Evolutionary conservation across 2,888 invertebrate species (phyloP).

Genomic region (Cylindroiulus punctatus): DNA sequence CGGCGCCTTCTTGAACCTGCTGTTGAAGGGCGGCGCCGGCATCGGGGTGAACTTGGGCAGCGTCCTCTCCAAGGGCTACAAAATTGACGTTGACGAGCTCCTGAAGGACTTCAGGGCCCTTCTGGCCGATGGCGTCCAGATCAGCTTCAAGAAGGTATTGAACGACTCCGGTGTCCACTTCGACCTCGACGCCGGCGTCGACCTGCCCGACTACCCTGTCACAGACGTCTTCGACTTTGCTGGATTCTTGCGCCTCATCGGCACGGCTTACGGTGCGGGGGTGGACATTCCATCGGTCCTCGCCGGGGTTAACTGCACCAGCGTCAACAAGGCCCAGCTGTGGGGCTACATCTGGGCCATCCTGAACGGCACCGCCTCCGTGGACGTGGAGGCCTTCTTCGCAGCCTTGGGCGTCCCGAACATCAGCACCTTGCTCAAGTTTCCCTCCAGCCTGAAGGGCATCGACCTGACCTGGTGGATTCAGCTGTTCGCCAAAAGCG

Average conservation of each 20-base stretch:
- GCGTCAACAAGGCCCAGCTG: neutral
- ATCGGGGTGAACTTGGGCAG: neutral
- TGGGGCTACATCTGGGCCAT: neutral
- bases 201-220: neutral
- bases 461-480: neutral
- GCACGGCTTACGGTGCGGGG: neutral
- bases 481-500: neutral
- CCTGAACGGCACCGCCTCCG: neutral
- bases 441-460: neutral
- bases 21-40: neutral
- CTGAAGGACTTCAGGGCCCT: neutral
- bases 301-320: neutral
- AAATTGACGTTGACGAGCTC: neutral
- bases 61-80: neutral
- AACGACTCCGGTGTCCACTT: neutral
- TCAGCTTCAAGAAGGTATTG: neutral
- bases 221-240: neutral
- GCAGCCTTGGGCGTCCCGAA: neutral
- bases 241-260: neutral
- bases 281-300: neutral
- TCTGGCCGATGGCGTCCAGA: neutral
- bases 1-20: neutral
- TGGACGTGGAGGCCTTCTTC: neutral
- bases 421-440: neutral
- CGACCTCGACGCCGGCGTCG: neutral